phyloP scores from a whole-genome alignment of 2,113 vertebrate genomes.

The Sinocyclocheilus maitianheensis region DNA sequence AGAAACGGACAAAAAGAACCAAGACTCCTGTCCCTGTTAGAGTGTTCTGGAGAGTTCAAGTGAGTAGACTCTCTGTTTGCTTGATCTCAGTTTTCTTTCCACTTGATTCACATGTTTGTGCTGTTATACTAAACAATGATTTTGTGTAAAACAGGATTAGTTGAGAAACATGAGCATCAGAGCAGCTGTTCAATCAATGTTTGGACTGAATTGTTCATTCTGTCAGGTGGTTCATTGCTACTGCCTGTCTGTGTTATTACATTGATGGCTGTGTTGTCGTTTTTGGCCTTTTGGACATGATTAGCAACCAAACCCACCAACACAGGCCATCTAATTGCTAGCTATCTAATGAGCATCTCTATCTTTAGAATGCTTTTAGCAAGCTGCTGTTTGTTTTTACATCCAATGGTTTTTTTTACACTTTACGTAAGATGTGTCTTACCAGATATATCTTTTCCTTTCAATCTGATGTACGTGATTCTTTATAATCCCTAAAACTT shows the following conservation, averaged over 20 bases:
- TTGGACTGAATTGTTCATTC: neutral
- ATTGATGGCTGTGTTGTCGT: neutral
- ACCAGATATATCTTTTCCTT: too few species aligned
- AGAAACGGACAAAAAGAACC: constrained; percentile 79
- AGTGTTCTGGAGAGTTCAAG: constrained; percentile 81
- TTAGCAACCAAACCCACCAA: neutral
- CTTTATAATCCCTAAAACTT: neutral
- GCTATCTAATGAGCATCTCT: neutral
- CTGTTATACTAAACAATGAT: neutral
- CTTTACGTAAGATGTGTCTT: too few species aligned
- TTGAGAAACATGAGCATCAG: neutral
- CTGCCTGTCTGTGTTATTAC: neutral
- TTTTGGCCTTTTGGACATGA: neutral
- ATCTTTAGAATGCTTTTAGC: neutral
- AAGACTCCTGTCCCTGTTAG: constrained; percentile 82
- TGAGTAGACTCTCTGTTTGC: constrained; percentile 82
- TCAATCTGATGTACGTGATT: too few species aligned
- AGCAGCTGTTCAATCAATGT: neutral
- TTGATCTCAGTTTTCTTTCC: neutral
- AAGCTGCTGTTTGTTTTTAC: neutral
- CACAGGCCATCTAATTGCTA: neutral
- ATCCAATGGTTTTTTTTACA: neutral
- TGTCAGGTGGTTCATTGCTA: neutral
- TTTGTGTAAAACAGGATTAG: neutral
- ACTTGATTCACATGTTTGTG: neutral